Evolutionary conservation across 2,113 vertebrate species (phyloP), one percentile per base, ranked within the genome.

Genomic region (Cephalopholis sonnerati): DNA sequence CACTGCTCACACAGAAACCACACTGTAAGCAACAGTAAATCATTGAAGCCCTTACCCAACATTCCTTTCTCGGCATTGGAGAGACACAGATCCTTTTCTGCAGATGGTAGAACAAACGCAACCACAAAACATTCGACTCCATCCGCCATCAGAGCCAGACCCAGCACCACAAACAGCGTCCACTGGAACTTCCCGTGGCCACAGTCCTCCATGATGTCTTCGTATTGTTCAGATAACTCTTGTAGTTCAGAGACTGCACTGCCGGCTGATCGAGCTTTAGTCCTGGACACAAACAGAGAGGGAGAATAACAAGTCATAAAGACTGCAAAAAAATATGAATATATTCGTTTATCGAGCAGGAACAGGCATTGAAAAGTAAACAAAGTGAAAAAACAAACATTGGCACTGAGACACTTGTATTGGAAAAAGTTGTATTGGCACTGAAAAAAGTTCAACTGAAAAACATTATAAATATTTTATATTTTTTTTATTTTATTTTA

Each of bases 51-150:
- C 97, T 97, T 96, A 99, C 98, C 98, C 79, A 99, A 93, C 97
- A 97, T 99, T 77, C 98, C 98, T 94, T 99, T 99, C 95, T 99
- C 97, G 1, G 97, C 95, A 58, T 96, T 96, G 80, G 97, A 97
- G 90, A 99, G 95, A 87, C 98, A 99, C 95, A 99, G 96, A 78
- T 99, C 98, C 92, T 98, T 98, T 81, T 99, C 98, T 0, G 98
- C 98, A 41, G 97, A 98, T 41, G 98, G 98, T 50, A 99, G 93
- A 73, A 96, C 98, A 80, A 99, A 98, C 29, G 97, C 97, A 24
- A 99, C 98, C 90, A 99, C 98, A 41, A 99, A 99, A 67, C 98
- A 97, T 86, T 99, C 98, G 12, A 99, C 98, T 1, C 98, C 97
- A 57, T 99, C 98, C 0, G 97, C 98, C 98, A 99, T 99, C 66